A percentile compares a stretch with the other conserved stretches of the same genome.
phyloP scores from a whole-genome alignment of 2,797 vertebrate species.

The Huso huso region DNA sequence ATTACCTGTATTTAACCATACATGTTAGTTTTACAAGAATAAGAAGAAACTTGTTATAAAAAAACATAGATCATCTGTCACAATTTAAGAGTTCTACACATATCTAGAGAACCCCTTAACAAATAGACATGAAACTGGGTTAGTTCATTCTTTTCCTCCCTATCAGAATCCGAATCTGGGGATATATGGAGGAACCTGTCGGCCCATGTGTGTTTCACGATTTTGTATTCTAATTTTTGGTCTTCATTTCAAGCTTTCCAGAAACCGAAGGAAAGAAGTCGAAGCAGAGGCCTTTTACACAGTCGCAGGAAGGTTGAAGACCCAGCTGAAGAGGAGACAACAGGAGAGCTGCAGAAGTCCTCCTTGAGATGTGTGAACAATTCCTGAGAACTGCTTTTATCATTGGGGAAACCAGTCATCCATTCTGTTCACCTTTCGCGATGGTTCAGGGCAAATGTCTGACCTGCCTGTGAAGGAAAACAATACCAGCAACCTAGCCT shows the following conservation, averaged over 20 bases:
- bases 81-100: no score
- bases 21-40: no score
- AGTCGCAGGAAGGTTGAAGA: slow-evolving; percentile 22
- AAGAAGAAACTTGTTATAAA: no score
- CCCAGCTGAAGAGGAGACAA: slow-evolving; percentile 24
- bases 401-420: slow-evolving; percentile 62
- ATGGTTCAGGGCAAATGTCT: slow-evolving; percentile 17
- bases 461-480: not conserved
- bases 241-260: slow-evolving; percentile 33
- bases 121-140: no score
- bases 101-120: no score
- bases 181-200: no score
- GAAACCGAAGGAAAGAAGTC: slow-evolving; percentile 62
- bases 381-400: slow-evolving; percentile 60
- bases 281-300: slow-evolving; percentile 41
- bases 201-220: no score
- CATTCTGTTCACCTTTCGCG: not conserved
- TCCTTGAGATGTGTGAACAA: slow-evolving; percentile 53
- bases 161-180: no score
- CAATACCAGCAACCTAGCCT: slow-evolving; percentile 21
- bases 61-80: no score
- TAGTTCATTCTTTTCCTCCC: no score
- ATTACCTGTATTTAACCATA: no score
- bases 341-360: slow-evolving; percentile 26
- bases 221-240: not conserved